Conservation (phyloP, 2,888 invertebrate species). For the Hypomecis punctinalis region DNA sequence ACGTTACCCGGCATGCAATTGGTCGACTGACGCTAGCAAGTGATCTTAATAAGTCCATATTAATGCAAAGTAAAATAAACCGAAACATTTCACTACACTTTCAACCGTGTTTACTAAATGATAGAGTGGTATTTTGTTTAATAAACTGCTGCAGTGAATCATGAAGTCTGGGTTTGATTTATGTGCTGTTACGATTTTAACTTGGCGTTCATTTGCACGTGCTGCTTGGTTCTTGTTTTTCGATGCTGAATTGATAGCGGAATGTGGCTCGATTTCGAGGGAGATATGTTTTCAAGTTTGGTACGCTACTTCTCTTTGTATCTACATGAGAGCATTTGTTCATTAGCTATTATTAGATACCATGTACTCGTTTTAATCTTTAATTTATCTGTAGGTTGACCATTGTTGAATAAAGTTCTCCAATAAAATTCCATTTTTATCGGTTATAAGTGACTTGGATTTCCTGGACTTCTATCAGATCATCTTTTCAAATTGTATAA, state of each 20-base stretch:
- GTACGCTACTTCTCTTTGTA: background rate
- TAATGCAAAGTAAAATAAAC: constrained; percentile 33
- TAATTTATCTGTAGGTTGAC: too few species aligned
- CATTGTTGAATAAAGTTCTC: too few species aligned
- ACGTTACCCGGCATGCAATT: constrained; percentile 46
- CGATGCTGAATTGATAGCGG: constrained; percentile 30
- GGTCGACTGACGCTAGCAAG: constrained; percentile 49
- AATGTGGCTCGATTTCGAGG: constrained; percentile 19
- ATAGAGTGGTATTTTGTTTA: constrained; percentile 24
- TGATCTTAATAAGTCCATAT: constrained; percentile 52
- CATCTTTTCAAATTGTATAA: too few species aligned
- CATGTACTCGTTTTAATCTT: too few species aligned
- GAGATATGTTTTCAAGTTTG: constrained; percentile 6
- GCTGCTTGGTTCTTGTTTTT: constrained; percentile 49
- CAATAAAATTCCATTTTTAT: too few species aligned
- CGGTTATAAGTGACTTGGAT: too few species aligned
- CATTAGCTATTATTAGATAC: too few species aligned
- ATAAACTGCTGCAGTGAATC: constrained; percentile 53
- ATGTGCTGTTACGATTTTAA: constrained; percentile 61
- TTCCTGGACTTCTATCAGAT: too few species aligned
- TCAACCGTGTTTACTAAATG: constrained; percentile 28
- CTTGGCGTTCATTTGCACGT: constrained; percentile 65
- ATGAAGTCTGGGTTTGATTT: constrained; percentile 66
- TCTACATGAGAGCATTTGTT: too few species aligned
- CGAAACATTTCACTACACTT: constrained; percentile 20